A percentile compares a stretch with the other conserved stretches of the same genome.
Evolutionary conservation across 2,797 vertebrate species (phyloP).

Genomic region (Catamblyrhynchus diadema): DNA sequence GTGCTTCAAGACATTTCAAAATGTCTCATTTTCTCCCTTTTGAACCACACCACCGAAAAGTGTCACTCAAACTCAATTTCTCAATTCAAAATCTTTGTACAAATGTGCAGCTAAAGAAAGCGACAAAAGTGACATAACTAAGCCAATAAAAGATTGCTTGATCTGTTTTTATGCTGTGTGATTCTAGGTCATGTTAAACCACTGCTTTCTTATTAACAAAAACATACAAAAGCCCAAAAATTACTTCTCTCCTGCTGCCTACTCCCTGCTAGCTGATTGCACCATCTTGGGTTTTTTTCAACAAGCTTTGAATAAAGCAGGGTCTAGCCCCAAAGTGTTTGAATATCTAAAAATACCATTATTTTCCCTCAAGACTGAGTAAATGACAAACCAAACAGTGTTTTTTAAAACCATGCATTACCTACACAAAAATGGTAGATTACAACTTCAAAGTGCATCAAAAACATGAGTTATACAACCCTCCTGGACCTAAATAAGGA

Average conservation of each 20-base stretch:
- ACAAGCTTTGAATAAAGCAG: background rate
- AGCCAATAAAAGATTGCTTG: background rate
- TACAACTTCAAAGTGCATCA: background rate
- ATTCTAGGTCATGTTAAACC: background rate
- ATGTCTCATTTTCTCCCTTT: background rate
- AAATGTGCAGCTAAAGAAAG: background rate
- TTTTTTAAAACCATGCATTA: background rate
- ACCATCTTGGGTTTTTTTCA: background rate
- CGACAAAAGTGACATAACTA: background rate
- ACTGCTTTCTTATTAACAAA: background rate
- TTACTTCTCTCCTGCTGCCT: background rate
- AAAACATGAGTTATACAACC: background rate
- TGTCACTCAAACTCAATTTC: background rate
- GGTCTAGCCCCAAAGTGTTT: background rate
- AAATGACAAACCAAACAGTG: background rate
- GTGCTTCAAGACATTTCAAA: too few species aligned
- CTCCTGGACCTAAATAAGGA: background rate
- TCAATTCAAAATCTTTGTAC: background rate
- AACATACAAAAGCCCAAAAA: background rate
- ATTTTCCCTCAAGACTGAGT: background rate
- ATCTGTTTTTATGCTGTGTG: background rate
- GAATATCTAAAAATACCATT: background rate
- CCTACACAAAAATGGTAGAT: background rate
- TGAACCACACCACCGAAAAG: background rate
- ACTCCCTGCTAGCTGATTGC: background rate